These are phyloP conservation scores for Chrysodeixis includens DNA, from an alignment of 2,888 invertebrate genomes.

Conservation along the genomic window DNA sequence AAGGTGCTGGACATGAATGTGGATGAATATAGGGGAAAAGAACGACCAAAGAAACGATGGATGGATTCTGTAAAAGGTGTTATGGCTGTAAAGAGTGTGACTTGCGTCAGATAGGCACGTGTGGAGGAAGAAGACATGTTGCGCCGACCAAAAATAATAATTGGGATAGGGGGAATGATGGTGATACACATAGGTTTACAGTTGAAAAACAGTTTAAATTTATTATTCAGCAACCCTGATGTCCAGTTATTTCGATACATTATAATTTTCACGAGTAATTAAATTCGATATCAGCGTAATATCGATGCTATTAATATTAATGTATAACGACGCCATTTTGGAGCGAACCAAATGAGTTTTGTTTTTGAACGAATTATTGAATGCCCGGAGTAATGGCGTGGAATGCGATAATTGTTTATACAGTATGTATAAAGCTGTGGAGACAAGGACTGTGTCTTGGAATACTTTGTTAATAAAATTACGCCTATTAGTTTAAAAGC, in stretches of 20 bases:
- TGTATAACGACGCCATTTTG: conserved; percentile 7
- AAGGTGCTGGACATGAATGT: too few species aligned
- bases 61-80: too few species aligned
- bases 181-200: background rate
- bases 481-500: too few species aligned
- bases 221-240: conserved; percentile 1
- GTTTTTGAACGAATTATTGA: conserved; percentile 9
- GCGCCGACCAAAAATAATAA: too few species aligned
- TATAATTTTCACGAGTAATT: conserved; percentile 9
- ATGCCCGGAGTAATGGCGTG: background rate
- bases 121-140: too few species aligned
- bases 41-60: too few species aligned
- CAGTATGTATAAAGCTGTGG: background rate
- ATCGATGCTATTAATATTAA: conserved; percentile 8
- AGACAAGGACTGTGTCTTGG: background rate
- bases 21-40: too few species aligned
- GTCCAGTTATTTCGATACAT: conserved; percentile 2
- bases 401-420: conserved; percentile 5
- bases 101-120: too few species aligned
- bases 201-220: background rate
- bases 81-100: too few species aligned
- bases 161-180: too few species aligned
- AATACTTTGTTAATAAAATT: background rate
- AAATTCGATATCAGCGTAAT: conserved; percentile 9
- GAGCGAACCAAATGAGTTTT: conserved; percentile 8